phyloP scores from a whole-genome alignment of 2,113 vertebrate genomes.

The Glaucidium brasilianum region DNA sequence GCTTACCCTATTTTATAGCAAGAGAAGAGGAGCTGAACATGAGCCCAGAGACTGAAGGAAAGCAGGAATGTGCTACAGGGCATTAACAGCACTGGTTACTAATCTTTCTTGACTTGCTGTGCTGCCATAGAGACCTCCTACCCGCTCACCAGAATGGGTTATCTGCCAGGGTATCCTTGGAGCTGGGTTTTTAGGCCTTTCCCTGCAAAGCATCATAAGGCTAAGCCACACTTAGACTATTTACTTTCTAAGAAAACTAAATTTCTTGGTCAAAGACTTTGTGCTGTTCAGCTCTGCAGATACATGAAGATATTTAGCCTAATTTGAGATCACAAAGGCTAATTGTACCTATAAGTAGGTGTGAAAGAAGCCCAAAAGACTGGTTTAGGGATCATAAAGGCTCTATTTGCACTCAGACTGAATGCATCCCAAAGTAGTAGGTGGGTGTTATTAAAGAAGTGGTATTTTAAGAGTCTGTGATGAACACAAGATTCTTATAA shows the following conservation, averaged over 20 bases:
- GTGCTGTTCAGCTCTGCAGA: not conserved
- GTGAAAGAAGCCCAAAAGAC: not conserved
- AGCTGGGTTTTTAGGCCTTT: not conserved
- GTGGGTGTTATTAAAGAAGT: not conserved
- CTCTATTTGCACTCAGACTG: not conserved
- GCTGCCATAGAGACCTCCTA: not conserved
- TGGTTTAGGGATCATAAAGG: not conserved
- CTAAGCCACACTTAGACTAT: not conserved
- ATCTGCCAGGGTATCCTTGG: not conserved
- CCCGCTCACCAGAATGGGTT: not conserved
- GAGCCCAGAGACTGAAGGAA: not conserved
- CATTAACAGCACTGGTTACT: not conserved
- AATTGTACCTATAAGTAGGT: not conserved
- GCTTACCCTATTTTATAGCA: not conserved
- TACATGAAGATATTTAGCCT: not conserved
- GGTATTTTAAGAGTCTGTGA: not conserved
- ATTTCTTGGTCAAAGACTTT: not conserved
- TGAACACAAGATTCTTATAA: not conserved
- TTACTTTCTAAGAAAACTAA: not conserved
- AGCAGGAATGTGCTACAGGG: not conserved
- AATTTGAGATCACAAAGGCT: not conserved
- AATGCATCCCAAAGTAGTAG: not conserved
- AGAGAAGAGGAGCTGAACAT: not conserved
- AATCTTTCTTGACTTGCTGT: not conserved
- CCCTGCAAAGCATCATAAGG: not conserved